Evolutionary conservation across 2,113 vertebrate species (phyloP), one percentile per base, ranked within the genome.

Genomic region (Scophthalmus maximus): DNA sequence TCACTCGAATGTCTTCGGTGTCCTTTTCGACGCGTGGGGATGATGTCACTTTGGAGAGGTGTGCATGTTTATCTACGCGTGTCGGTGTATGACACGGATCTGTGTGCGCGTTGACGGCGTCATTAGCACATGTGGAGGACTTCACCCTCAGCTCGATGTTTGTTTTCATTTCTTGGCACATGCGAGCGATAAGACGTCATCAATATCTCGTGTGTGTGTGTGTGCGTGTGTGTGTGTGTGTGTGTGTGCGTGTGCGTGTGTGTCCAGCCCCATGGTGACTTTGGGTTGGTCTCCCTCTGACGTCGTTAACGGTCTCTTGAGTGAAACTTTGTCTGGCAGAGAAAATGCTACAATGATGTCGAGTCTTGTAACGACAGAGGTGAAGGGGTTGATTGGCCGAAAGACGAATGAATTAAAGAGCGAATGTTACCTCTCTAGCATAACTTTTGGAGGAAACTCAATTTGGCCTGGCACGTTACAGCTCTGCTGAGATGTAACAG

Each of bases 41-140:
- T 81, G 68, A 75, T 67, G 68, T 83, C 74, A 71, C 72, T 25
- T 22, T 14, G 30, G 26, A 57, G 27, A 20, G 18, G 32, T 44
- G n/a, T 49, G 36, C 25, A 25, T 4, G 23, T 38, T 30, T 42
- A 23, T 65, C 27, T 50, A 51, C 7, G 12, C 2, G 40, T 51
- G 49, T 26, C 9, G 3, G 2, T 38, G 4, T 44, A 66, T 42
- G 47, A 34, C 12, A 42, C 61, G 60, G 23, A 46, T 64, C 26
- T 32, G 40, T 32, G 40, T 52, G 20, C 8, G 18, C 30, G 25
- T 2, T 23, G 25, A 75, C 30, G 63, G 46, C 70, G 74, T 70
- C 38, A 71, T 79, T 60, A 68, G 12, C 47, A 65, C 74, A 60
- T 84, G 73, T 70, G 56, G 38, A 86, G 87, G 74, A 89, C 49